Evolutionary conservation across 2,113 vertebrate species (phyloP).

Genomic region (Clarias gariepinus): DNA sequence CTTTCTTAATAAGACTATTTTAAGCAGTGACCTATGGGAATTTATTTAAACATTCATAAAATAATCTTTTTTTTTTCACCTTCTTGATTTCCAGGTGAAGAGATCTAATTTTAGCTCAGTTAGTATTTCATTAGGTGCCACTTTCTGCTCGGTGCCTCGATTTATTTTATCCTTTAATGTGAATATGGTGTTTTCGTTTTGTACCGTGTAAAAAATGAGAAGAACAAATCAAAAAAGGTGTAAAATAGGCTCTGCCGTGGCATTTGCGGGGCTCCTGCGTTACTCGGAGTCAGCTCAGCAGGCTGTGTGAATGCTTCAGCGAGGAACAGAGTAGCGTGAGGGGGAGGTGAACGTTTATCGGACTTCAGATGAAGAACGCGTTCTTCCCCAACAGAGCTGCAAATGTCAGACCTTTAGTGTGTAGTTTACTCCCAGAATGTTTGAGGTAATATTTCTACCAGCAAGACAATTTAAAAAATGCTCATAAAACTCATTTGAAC

Average conservation of each 20-base stretch:
- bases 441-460: background rate
- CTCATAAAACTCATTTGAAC: background rate
- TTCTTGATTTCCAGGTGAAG: conserved; percentile 18
- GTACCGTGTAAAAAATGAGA: background rate
- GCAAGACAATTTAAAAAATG: background rate
- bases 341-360: background rate
- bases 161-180: conserved; percentile 6
- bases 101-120: conserved; percentile 15
- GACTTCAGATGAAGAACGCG: background rate
- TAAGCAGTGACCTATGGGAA: conserved; percentile 31
- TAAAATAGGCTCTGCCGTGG: conserved; percentile 29
- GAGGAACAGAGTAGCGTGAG: conserved; percentile 4
- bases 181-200: conserved; percentile 8
- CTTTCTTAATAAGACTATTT: conserved; percentile 24
- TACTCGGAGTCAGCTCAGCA: conserved; percentile 22
- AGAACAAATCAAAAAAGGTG: conserved; percentile 28
- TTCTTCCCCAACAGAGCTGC: conserved; percentile 19
- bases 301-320: background rate
- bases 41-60: conserved; percentile 24
- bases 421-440: background rate
- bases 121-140: conserved; percentile 20
- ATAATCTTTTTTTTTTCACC: background rate
- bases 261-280: conserved; percentile 33
- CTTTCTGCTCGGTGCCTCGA: background rate
- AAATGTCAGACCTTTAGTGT: conserved; percentile 31